Percentiles rank a stretch among this genome's conserved stretches.
phyloP scores from a whole-genome alignment of 2,888 invertebrate genomes.

The Andrena camellia region DNA sequence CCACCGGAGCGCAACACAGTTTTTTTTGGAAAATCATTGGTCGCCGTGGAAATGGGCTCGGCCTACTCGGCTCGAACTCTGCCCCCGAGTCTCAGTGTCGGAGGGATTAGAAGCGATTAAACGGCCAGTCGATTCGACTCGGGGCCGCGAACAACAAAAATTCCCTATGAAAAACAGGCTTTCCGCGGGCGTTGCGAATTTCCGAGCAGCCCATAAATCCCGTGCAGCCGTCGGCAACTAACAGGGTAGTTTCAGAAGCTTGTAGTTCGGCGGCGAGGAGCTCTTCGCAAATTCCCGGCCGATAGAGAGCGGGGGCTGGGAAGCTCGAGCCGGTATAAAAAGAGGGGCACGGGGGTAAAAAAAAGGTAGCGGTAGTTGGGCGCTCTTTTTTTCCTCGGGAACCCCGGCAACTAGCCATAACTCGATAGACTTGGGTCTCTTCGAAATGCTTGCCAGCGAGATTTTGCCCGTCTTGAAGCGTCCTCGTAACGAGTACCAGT shows the following conservation, averaged over 20 bases:
- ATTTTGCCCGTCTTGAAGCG: slow-evolving; percentile 39
- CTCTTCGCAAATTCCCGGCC: slow-evolving; percentile 57
- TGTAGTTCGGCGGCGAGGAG: slow-evolving; percentile 47
- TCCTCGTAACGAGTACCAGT: slow-evolving; percentile 46
- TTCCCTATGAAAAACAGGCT: slow-evolving; percentile 41
- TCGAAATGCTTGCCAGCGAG: slow-evolving; percentile 50
- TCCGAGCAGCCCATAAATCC: slow-evolving; percentile 50
- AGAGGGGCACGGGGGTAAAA: slow-evolving; percentile 2
- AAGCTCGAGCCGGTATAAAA: slow-evolving; percentile 14
- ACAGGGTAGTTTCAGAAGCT: slow-evolving; percentile 57
- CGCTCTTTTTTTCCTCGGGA: not conserved
- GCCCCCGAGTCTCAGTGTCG: too few relatives aligned
- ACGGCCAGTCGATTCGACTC: slow-evolving; percentile 23
- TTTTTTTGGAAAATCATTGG: not conserved
- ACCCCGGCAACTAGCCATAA: slow-evolving; percentile 55
- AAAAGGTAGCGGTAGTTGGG: not conserved
- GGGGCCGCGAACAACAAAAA: slow-evolving; percentile 19
- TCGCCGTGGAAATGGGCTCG: not conserved
- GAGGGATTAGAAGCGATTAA: slow-evolving; percentile 14
- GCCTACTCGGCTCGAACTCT: too few relatives aligned
- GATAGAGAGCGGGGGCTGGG: slow-evolving; percentile 34
- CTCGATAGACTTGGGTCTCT: slow-evolving; percentile 47
- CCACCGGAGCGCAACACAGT: not conserved
- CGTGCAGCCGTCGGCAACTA: slow-evolving; percentile 44
- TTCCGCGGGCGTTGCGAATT: slow-evolving; percentile 37